These are phyloP conservation scores for Hoplodrina ambigua DNA, from an alignment of 2,888 invertebrate species.

Conservation along the genomic window DNA sequence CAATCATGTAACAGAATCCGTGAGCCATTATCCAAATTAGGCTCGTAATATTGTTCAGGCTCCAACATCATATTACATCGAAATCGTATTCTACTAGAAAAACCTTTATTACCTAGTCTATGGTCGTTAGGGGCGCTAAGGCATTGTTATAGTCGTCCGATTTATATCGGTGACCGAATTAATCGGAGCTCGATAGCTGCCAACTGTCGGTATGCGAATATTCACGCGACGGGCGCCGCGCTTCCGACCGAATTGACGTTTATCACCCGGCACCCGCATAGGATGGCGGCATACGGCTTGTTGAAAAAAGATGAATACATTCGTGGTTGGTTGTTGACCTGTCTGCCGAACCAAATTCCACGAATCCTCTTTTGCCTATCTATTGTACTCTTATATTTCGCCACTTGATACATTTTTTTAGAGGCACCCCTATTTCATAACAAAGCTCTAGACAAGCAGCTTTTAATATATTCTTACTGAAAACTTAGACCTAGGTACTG, in stretches of 20 bases:
- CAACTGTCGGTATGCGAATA: constrained; percentile 16
- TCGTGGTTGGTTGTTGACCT: not conserved
- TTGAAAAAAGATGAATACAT: constrained; percentile 2
- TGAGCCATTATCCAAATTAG: constrained; percentile 1
- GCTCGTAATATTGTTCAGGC: not conserved
- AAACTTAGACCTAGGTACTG: no score
- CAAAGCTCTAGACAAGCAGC: no score
- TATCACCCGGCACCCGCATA: constrained; percentile 8
- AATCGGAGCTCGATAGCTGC: constrained; percentile 30
- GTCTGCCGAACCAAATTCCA: not conserved
- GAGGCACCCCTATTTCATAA: no score
- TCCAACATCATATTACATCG: not conserved
- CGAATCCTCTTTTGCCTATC: not conserved
- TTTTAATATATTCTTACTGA: no score
- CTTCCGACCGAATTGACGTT: constrained; percentile 17
- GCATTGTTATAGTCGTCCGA: constrained; percentile 14
- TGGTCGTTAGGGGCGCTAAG: not conserved
- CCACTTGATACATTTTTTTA: no score
- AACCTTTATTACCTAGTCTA: not conserved
- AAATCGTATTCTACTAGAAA: constrained; percentile 5
- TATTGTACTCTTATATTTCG: not conserved
- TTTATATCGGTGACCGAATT: constrained; percentile 19
- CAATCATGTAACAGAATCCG: no score
- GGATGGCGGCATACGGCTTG: not conserved
- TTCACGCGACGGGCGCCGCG: constrained; percentile 3